Base-by-base conservation (phyloP, 2,888 invertebrate species). In the Sminthurides aquaticus region DNA sequence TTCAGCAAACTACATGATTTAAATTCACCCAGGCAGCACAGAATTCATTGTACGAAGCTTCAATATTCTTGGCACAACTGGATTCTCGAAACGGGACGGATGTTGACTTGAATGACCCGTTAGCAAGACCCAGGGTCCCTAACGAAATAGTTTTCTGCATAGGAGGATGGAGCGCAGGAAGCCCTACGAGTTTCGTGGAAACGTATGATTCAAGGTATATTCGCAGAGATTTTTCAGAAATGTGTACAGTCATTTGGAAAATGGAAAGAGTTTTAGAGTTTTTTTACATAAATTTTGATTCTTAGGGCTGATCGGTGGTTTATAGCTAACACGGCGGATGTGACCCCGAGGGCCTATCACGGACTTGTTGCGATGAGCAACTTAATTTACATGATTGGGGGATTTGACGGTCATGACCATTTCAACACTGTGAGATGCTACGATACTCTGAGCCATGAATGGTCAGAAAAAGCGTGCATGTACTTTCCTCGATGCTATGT, bases 371-470 rank as follows among this genome's bases (percentile, higher is more conserved):
- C 92, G 0, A 83, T 95, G 0, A 90, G 88, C 0, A 85, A 84
- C 73, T 86, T 87, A 75, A 90, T 95, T 70, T 95, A 89, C 79
- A 87, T 92, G 20, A 88, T 95, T 70, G 95, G 95, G 0, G 95
- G 95, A 2, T 95, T 93, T 76, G 90, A 94, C 76, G 93, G 93
- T n/a, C 84, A 86, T 80, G 87, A 88, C 75, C 90, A 90, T 77
- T 91, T 90, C 77, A 91, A 90, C 79, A 89, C 89, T 5, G 90
- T 90, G 72, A 84, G 91, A 11, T 89, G 90, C 75, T 95, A 92
- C 78, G 87, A 94, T 76, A 90, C 92, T 0, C 87, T 89, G 1
- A 84, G 82, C 1, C 92, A 91, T 79, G 80, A 78, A 43, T 95
- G 94, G 94, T 85, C 73, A 22, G 79, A 80, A 64, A 75, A 76